Evolutionary conservation across 2,797 vertebrate species (phyloP).

Genomic region (Onychomys arenicola): DNA sequence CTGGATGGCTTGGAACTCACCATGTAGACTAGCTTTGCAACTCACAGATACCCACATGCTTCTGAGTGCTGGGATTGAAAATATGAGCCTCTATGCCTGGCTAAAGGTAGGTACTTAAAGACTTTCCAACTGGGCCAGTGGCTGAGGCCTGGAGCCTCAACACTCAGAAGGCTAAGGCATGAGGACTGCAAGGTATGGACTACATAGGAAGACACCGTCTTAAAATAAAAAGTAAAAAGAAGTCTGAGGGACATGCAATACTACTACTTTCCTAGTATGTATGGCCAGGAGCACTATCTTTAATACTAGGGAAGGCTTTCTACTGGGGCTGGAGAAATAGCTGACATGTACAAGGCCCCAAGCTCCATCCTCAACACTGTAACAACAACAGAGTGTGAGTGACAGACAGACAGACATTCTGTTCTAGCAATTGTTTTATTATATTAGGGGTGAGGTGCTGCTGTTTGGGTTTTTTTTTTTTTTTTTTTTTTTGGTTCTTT

Average conservation of each 20-base stretch:
- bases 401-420: not conserved
- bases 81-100: not conserved
- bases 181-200: not conserved
- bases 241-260: not conserved
- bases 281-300: not conserved
- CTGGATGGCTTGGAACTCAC: not conserved
- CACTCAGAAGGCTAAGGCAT: not conserved
- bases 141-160: not conserved
- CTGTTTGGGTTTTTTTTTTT: no score
- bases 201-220: not conserved
- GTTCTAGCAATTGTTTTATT: constrained; percentile 30
- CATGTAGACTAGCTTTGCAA: not conserved
- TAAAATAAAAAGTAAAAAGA: not conserved
- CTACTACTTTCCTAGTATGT: not conserved
- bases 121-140: not conserved
- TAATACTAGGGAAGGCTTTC: not conserved
- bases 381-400: no score
- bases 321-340: not conserved
- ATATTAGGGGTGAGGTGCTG: not conserved
- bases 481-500: no score
- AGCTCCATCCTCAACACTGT: not conserved
- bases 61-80: not conserved
- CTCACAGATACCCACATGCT: not conserved
- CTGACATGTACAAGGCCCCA: not conserved
- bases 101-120: not conserved